phyloP scores from a whole-genome alignment of 2,888 invertebrate species.

The Acleris literana region DNA sequence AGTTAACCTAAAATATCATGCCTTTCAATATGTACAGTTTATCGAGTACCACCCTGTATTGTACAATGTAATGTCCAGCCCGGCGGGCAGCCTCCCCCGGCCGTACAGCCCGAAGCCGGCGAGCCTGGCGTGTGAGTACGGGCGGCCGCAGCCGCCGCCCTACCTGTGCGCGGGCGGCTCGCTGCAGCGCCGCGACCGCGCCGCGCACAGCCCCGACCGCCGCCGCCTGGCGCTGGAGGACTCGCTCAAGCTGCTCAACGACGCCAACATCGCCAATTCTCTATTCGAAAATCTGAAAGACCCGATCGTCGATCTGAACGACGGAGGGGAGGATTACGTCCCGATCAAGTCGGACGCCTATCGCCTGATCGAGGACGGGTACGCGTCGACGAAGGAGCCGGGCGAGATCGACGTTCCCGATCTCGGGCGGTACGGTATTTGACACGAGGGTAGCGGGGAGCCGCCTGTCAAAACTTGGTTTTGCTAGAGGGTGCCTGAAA shows the following conservation, averaged over 20 bases:
- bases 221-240: constrained; percentile 71
- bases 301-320: constrained; percentile 66
- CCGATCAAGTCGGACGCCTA: constrained; percentile 57
- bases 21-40: too few relatives aligned
- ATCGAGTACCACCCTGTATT: too few relatives aligned
- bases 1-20: too few relatives aligned
- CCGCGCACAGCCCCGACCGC: constrained; percentile 65
- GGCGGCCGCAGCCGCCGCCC: constrained; percentile 78
- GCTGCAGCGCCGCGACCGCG: constrained; percentile 60
- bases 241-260: constrained; percentile 73
- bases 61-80: constrained; percentile 55
- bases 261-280: constrained; percentile 67
- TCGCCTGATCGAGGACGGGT: constrained; percentile 44
- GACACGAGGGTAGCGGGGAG: constrained; percentile 67
- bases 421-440: constrained; percentile 69
- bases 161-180: constrained; percentile 68
- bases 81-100: constrained; percentile 81
- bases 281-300: constrained; percentile 67
- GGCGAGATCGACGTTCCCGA: constrained; percentile 72
- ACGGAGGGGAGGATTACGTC: constrained; percentile 74
- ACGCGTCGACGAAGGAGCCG: constrained; percentile 56
- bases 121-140: constrained; percentile 73
- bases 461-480: constrained; percentile 81
- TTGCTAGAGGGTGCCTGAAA: constrained; percentile 52
- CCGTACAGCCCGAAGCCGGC: constrained; percentile 78